These are phyloP conservation scores for Enteromius paludinosus DNA, from an alignment of 2,797 vertebrate species.

Conservation along the genomic window DNA sequence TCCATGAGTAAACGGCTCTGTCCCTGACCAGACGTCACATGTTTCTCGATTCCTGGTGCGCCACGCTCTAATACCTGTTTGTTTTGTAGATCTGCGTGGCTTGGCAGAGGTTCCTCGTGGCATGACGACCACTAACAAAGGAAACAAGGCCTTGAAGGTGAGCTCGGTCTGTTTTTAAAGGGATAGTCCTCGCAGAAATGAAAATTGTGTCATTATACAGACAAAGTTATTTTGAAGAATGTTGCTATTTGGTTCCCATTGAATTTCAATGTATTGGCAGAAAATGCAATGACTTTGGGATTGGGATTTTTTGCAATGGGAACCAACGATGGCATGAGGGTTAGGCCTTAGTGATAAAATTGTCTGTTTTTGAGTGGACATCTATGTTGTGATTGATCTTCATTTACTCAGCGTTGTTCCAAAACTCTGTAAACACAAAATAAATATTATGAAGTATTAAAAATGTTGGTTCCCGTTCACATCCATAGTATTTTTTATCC, in stretches of 20 bases:
- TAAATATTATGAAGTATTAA: neutral
- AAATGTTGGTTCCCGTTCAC: neutral
- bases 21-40: neutral
- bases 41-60: neutral
- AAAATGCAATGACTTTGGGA: neutral
- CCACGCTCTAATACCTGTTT: constrained; percentile 19
- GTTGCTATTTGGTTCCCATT: neutral
- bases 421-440: neutral
- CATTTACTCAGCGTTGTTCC: neutral
- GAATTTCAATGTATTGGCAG: neutral
- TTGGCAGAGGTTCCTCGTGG: constrained; percentile 86
- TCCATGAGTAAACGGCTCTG: neutral
- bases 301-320: neutral
- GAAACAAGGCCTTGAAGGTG: constrained; percentile 99
- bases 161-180: constrained; percentile 31
- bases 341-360: neutral
- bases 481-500: neutral
- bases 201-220: neutral
- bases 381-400: neutral
- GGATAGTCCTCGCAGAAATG: neutral
- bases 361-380: neutral
- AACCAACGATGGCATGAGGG: neutral
- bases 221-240: neutral
- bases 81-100: constrained; percentile 81
- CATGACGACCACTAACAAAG: constrained; percentile 99